Evolutionary conservation across 2,797 vertebrate genomes (phyloP).

Genomic region (Tangara arthus): DNA sequence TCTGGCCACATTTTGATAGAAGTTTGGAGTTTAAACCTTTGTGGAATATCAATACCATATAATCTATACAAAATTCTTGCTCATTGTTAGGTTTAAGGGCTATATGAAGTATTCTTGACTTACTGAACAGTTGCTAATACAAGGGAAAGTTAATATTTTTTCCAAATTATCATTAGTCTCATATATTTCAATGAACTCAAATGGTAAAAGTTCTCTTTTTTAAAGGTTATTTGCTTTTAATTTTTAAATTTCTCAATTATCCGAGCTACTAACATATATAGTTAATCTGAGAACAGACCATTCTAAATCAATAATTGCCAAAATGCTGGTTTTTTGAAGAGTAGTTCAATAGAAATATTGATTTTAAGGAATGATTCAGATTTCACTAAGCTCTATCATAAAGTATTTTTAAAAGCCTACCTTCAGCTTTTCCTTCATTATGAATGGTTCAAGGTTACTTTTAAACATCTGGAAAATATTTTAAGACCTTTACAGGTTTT

Average conservation of each 20-base stretch:
- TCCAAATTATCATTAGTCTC: neutral
- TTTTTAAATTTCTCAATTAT: neutral
- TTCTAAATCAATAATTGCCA: neutral
- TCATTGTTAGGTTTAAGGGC: neutral
- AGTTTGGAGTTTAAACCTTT: neutral
- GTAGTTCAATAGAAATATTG: neutral
- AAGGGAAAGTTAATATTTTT: neutral
- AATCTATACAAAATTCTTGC: neutral
- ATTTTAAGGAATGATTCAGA: neutral
- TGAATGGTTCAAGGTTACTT: neutral
- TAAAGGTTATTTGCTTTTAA: fast-evolving
- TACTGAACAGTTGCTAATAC: neutral
- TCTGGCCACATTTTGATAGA: neutral
- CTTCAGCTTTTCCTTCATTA: neutral
- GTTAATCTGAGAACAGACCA: neutral
- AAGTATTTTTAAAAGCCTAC: neutral
- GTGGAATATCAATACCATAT: neutral
- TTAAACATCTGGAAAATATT: neutral
- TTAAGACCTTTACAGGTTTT: neutral
- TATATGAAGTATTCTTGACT: neutral
- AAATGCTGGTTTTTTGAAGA: neutral
- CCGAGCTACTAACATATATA: neutral
- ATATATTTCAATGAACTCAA: neutral
- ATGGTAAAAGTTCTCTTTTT: neutral
- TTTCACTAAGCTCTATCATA: neutral